phyloP scores from a whole-genome alignment of 2,113 vertebrate genomes.

The Orycteropus afer region DNA sequence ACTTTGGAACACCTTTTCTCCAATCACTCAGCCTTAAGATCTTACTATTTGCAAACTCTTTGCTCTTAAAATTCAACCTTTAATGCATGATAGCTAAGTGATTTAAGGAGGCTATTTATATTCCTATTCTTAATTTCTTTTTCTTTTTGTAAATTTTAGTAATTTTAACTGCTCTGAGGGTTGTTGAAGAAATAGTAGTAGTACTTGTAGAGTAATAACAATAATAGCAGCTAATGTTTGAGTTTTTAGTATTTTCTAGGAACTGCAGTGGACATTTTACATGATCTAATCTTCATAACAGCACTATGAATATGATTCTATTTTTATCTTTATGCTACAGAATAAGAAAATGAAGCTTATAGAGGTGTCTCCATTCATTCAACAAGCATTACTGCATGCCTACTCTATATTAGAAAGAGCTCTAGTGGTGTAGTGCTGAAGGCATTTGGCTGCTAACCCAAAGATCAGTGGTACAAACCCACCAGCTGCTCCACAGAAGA shows the following conservation, averaged over 20 bases:
- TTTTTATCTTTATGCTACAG: slow-evolving; percentile 22
- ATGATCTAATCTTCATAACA: not conserved
- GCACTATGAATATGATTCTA: not conserved
- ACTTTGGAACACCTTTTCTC: not conserved
- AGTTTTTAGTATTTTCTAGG: not conserved
- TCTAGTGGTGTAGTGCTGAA: too few relatives aligned
- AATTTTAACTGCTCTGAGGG: not conserved
- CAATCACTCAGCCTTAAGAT: not conserved
- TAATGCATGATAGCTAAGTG: not conserved
- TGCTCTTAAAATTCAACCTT: not conserved
- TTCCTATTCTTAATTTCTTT: slow-evolving; percentile 36
- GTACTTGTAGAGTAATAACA: not conserved
- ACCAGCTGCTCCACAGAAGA: too few relatives aligned
- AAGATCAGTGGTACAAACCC: too few relatives aligned
- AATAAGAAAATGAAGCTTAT: slow-evolving; percentile 4
- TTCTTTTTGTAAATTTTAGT: not conserved
- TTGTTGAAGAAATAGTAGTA: not conserved
- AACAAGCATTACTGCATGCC: not conserved
- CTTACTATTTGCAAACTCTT: not conserved
- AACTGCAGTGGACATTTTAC: not conserved
- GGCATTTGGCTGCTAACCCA: too few relatives aligned
- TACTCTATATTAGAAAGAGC: too few relatives aligned
- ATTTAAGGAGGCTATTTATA: not conserved
- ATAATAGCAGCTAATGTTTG: not conserved
- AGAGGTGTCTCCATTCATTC: not conserved